phyloP scores from a whole-genome alignment of 2,797 vertebrate genomes.

The Pogoniulus pusillus region DNA sequence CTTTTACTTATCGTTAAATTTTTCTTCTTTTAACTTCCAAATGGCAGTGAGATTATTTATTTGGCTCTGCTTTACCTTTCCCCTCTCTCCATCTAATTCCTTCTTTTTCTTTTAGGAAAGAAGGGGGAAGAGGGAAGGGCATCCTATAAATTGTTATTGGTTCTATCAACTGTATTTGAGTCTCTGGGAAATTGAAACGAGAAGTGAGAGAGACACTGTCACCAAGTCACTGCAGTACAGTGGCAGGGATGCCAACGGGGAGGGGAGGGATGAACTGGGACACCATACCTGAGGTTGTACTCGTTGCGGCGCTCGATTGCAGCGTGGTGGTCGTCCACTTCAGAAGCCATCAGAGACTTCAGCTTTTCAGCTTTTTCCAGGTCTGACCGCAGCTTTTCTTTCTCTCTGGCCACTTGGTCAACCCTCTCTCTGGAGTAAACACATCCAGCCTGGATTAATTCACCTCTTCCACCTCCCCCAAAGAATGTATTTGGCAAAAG shows the following conservation, averaged over 20 bases:
- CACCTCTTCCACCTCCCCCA: not conserved
- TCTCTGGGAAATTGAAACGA: no score
- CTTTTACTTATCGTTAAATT: no score
- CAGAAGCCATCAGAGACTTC: constrained; percentile 89
- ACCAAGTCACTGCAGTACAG: fast-evolving
- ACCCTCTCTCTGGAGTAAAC: constrained; percentile 80
- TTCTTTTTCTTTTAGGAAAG: no score
- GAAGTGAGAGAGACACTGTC: no score
- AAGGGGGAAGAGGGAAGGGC: no score
- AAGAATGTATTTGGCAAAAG: not conserved
- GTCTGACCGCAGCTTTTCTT: constrained; percentile 88
- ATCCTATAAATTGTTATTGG: no score
- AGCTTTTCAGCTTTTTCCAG: constrained; percentile 92
- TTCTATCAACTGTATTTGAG: no score
- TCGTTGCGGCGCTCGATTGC: constrained; percentile 90
- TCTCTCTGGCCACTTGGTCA: constrained; percentile 89
- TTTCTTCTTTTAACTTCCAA: no score
- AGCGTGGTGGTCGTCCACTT: constrained; percentile 93
- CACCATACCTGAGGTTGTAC: constrained; percentile 80
- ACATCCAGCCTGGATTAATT: not conserved
- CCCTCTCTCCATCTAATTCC: no score
- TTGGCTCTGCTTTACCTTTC: no score
- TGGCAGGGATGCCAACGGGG: fast-evolving
- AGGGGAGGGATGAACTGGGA: fast-evolving
- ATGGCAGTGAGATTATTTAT: no score